Evolutionary conservation across 2,888 invertebrate genomes (phyloP).

Genomic region (Latrodectus elegans): DNA sequence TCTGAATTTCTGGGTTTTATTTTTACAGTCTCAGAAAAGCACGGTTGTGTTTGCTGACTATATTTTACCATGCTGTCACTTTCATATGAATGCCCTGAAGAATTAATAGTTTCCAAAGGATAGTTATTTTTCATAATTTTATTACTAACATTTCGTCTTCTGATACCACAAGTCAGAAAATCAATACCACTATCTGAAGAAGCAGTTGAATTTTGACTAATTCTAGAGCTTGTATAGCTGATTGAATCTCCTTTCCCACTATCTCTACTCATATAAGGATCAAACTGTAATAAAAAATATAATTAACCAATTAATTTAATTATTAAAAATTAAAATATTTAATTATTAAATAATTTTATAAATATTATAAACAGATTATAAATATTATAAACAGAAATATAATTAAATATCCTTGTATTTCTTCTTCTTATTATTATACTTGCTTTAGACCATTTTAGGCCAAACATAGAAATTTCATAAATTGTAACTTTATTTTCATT

Average conservation of each 20-base stretch:
- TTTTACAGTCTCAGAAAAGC: background rate
- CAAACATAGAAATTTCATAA: no score
- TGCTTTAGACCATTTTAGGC: no score
- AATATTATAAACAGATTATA: no score
- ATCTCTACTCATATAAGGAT: background rate
- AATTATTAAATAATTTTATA: no score
- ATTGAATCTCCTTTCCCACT: background rate
- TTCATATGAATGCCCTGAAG: background rate
- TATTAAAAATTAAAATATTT: no score
- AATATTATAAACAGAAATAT: no score
- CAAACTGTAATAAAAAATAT: no score
- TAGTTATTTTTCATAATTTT: background rate
- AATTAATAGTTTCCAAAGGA: background rate
- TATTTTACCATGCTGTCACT: background rate
- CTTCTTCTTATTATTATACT: no score
- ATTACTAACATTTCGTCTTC: background rate
- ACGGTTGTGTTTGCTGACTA: background rate
- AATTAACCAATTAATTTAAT: no score
- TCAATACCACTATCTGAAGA: slow-evolving; percentile 15
- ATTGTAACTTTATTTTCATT: no score
- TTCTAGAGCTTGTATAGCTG: background rate
- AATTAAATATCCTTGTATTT: no score
- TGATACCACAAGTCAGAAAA: background rate
- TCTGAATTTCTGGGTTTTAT: background rate
- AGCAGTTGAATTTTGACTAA: background rate